A percentile compares a stretch with the other conserved stretches of the same genome.
phyloP scores from a whole-genome alignment of 2,797 vertebrate genomes.

The Paratrypauchen microcephalus region DNA sequence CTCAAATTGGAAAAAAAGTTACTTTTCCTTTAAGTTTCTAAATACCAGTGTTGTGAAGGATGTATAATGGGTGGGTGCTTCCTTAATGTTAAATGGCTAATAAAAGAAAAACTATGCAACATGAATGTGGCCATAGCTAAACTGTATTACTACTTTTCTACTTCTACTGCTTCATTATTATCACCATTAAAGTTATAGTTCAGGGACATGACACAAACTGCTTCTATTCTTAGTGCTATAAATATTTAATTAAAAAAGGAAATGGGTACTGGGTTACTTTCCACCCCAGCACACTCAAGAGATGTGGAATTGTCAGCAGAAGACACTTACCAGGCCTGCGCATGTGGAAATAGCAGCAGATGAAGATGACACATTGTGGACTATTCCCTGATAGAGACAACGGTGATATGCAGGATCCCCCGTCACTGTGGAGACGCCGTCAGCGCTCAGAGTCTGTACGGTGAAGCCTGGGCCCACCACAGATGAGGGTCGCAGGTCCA shows the following conservation, averaged over 20 bases:
- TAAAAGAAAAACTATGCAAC: not conserved
- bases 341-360: conserved; percentile 92
- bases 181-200: not conserved
- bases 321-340: conserved; percentile 89
- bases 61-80: too few relatives aligned
- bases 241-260: not conserved
- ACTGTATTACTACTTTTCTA: not conserved
- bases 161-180: not conserved
- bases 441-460: conserved; percentile 84
- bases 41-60: too few relatives aligned
- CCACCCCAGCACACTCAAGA: not conserved
- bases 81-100: too few relatives aligned
- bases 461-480: conserved; percentile 87
- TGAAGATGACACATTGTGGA: conserved; percentile 87
- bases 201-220: not conserved
- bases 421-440: conserved; percentile 76
- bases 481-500: conserved; percentile 86
- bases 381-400: conserved; percentile 96
- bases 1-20: too few relatives aligned
- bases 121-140: not conserved
- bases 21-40: too few relatives aligned
- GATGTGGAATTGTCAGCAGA: conserved; percentile 8
- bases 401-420: conserved; percentile 69
- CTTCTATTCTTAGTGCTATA: not conserved
- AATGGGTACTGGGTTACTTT: not conserved